These are phyloP conservation scores for Grapholita molesta DNA, from an alignment of 1,140 invertebrate species.

Conservation along the genomic window DNA sequence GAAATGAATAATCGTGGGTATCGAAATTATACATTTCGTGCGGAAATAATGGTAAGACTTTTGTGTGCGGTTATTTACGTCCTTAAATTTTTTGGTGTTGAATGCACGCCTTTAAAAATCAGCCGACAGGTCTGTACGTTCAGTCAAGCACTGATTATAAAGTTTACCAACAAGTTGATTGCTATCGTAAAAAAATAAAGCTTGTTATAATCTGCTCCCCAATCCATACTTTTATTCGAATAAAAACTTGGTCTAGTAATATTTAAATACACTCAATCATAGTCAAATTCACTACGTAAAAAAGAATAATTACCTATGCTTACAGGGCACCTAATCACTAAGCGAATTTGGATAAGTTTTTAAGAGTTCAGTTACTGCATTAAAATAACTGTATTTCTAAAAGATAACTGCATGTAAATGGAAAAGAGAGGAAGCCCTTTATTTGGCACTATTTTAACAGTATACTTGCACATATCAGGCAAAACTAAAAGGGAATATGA, in stretches of 20 bases:
- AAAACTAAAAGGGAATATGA: background rate
- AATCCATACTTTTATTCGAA: conserved; percentile 43
- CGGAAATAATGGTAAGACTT: no score
- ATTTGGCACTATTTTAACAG: background rate
- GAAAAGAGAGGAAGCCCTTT: background rate
- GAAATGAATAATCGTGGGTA: no score
- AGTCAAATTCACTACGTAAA: background rate
- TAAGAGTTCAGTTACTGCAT: background rate
- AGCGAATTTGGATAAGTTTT: background rate
- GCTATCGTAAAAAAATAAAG: background rate
- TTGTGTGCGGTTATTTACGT: no score
- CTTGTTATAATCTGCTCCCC: background rate
- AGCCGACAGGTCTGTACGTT: no score
- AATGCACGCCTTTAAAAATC: no score
- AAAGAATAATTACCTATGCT: background rate
- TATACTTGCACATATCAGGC: background rate
- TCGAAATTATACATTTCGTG: no score
- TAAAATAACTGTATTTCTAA: background rate
- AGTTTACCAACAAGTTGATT: background rate
- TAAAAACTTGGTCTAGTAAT: conserved; percentile 56
- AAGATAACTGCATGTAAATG: background rate
- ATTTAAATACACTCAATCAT: background rate
- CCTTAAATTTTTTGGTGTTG: no score
- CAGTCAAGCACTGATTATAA: background rate
- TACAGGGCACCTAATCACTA: background rate